phyloP scores from a whole-genome alignment of 2,113 vertebrate species.

The Tor tambroides region DNA sequence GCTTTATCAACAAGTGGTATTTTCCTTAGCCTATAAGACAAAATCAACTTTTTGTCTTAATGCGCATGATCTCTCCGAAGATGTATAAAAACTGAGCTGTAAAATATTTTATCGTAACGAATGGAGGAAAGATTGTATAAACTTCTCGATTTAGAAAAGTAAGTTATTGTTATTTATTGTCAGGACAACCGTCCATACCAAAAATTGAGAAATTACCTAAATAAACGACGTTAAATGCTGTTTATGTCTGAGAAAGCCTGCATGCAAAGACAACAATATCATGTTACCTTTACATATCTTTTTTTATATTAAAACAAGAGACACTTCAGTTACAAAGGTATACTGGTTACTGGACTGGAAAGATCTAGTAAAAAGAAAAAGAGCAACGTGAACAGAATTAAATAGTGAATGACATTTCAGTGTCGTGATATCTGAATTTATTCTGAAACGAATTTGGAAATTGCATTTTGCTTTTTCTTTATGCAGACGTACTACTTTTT shows the following conservation, averaged over 20 bases:
- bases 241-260: slow-evolving; percentile 64
- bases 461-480: not conserved
- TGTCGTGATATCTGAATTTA: slow-evolving; percentile 32
- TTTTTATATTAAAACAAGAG: not conserved
- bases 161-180: slow-evolving; percentile 99
- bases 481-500: not conserved
- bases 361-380: not conserved
- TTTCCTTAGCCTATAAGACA: slow-evolving; percentile 66
- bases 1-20: slow-evolving; percentile 70
- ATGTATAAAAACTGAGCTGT: slow-evolving; percentile 77
- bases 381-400: slow-evolving; percentile 40
- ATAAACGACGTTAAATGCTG: slow-evolving; percentile 77
- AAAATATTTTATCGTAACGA: slow-evolving; percentile 86
- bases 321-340: not conserved
- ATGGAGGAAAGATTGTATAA: slow-evolving; percentile 82
- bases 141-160: slow-evolving; percentile 84
- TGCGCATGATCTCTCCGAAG: slow-evolving; percentile 81
- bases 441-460: not conserved
- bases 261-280: slow-evolving; percentile 55
- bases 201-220: slow-evolving; percentile 84
- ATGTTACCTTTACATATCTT: slow-evolving; percentile 20
- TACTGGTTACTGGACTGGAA: not conserved
- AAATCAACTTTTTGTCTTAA: slow-evolving; percentile 68
- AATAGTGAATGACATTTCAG: slow-evolving; percentile 39
- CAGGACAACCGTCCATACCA: slow-evolving; percentile 76